Evolutionary conservation across 2,888 invertebrate species (phyloP), one percentile per base, ranked within the genome.

Genomic region (Criorhina ranunculi): DNA sequence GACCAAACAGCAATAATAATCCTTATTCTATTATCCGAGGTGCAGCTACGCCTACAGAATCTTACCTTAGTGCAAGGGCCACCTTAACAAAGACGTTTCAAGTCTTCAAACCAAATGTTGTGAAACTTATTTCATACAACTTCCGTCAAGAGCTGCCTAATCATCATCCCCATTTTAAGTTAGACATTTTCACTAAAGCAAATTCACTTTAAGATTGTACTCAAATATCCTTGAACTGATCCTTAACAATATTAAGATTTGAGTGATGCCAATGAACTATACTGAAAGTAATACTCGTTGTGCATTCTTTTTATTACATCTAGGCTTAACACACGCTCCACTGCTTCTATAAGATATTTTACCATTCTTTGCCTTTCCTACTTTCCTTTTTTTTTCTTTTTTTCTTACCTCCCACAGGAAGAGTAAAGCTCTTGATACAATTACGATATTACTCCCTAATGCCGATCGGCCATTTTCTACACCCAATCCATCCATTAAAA

Each of bases 401-500:
- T 2, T 6, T n/a, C 19, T 9, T 49, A 17, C 24, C 15, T 53
- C 55, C 64, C 42, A 11, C 3, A 5, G 60, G 31, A 24, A 11
- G 35, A 24, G 24, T 4, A 4, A 24, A 4, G 51, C 66, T 66
- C 60, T 33, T 33, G 57, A 62, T 77, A 67, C 77, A 77, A 69
- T 77, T 77, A 60, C 77, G 62, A 55, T 77, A 69, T 55, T 67
- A 44, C 55, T 66, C 59, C 31, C 59, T 59, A 69, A 70, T 75
- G 75, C 73, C 83, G 62, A 69, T 85, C 62, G 79, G 69, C 69
- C 64, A 69, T 79, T 79, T 24, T 37, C 44, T 59, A 64, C 69
- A 62, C 72, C 83, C 78, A 75, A 69, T 69, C 67, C 79, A 64
- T 79, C 73, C 79, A 85, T 85, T 85, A 85, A 85, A 79, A 57